phyloP scores from a whole-genome alignment of 2,797 vertebrate genomes.

The Remorina albescens region DNA sequence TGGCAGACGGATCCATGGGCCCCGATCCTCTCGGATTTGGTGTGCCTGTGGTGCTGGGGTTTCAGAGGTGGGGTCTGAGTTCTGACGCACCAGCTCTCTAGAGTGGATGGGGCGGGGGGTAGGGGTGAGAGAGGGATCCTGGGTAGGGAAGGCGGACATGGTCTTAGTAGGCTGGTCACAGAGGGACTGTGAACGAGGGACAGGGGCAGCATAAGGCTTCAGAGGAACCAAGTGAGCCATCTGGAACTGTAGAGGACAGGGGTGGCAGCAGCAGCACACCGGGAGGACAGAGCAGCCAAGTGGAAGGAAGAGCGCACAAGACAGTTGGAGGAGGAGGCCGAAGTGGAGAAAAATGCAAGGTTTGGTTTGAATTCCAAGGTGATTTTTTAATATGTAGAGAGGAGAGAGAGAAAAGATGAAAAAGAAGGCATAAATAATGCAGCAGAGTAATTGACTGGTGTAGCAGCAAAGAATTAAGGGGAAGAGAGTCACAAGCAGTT shows the following conservation, averaged over 20 bases:
- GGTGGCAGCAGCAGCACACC: slow-evolving; percentile 44
- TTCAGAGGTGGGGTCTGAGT: slow-evolving; percentile 95
- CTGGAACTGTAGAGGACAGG: slow-evolving; percentile 86
- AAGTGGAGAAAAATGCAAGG: slow-evolving; percentile 26
- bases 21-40: slow-evolving; percentile 84
- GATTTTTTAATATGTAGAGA: slow-evolving; percentile 13
- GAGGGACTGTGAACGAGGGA: slow-evolving; percentile 94
- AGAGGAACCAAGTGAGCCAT: slow-evolving; percentile 94
- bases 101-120: slow-evolving; percentile 85
- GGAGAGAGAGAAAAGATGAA: slow-evolving; percentile 35
- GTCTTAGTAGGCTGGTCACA: slow-evolving; percentile 95
- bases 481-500: slow-evolving; percentile 22
- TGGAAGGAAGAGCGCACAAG: slow-evolving; percentile 21
- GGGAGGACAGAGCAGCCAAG: slow-evolving; percentile 40
- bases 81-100: slow-evolving; percentile 91
- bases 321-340: slow-evolving; percentile 28
- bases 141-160: slow-evolving; percentile 93
- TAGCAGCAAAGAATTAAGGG: slow-evolving; percentile 40
- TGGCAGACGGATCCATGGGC: slow-evolving; percentile 91
- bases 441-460: slow-evolving; percentile 29
- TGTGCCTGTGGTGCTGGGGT: slow-evolving; percentile 84
- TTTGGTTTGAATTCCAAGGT: slow-evolving; percentile 42
- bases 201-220: slow-evolving; percentile 93
- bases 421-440: slow-evolving; percentile 46
- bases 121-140: slow-evolving; percentile 88